phyloP scores from a whole-genome alignment of 2,888 invertebrate genomes.

The Exocentrus adspersus region DNA sequence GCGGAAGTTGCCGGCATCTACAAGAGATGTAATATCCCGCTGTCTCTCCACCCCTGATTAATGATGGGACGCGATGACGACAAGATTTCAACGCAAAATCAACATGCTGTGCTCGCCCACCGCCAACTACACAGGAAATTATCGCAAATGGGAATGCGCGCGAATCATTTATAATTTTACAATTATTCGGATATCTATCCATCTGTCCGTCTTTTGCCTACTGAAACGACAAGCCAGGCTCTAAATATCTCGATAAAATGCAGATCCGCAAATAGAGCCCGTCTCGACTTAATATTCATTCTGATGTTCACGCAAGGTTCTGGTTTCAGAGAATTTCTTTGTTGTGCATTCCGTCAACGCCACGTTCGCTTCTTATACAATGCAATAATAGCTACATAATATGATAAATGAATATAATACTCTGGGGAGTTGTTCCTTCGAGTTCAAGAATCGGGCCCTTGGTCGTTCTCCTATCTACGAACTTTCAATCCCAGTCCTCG shows the following conservation, averaged over 20 bases:
- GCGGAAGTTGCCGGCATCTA: constrained; percentile 60
- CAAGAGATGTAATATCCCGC: constrained; percentile 63
- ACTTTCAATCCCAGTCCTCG: no score
- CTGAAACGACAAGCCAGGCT: constrained; percentile 19
- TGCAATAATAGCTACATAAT: constrained; percentile 1
- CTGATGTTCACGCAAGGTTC: constrained; percentile 24
- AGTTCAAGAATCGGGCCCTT: no score
- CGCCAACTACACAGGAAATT: constrained; percentile 54
- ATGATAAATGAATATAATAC: no score
- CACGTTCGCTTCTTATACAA: constrained; percentile 17
- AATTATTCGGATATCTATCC: constrained; percentile 40
- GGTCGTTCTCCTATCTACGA: no score
- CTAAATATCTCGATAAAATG: no score
- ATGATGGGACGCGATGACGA: constrained; percentile 57
- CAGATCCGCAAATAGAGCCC: constrained; percentile 18
- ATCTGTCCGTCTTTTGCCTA: constrained; percentile 31
- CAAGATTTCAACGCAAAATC: constrained; percentile 53
- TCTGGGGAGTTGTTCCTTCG: no score
- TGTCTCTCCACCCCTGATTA: constrained; percentile 60
- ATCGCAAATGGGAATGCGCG: constrained; percentile 53
- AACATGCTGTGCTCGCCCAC: constrained; percentile 49
- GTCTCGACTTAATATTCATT: constrained; percentile 22
- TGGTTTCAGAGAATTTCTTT: constrained; percentile 21
- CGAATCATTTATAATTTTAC: constrained; percentile 51
- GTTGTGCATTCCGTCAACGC: constrained; percentile 14